phyloP scores from a whole-genome alignment of 2,888 invertebrate genomes.

The Atethmia centrago region DNA sequence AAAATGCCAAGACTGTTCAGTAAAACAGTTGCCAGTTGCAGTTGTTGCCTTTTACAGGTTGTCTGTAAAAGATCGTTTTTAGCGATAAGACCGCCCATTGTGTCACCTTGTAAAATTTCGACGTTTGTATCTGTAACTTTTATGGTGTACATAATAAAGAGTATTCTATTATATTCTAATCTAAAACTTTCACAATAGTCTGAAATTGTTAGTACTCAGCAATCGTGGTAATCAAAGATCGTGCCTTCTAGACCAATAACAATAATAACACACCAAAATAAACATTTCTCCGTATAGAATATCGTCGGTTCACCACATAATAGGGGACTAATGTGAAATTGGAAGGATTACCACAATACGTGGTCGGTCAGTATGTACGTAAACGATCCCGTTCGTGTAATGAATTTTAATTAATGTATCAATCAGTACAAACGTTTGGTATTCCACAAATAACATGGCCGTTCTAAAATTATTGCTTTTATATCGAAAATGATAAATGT shows the following conservation, averaged over 20 bases:
- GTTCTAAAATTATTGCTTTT: constrained; percentile 40
- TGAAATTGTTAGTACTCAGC: not conserved
- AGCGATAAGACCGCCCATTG: too few relatives aligned
- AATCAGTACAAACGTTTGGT: constrained; percentile 47
- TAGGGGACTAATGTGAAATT: constrained; percentile 59
- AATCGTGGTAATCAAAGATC: not conserved
- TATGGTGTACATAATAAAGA: too few relatives aligned
- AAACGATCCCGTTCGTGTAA: constrained; percentile 50
- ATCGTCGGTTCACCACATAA: constrained; percentile 40
- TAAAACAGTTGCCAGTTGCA: too few relatives aligned
- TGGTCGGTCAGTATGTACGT: constrained; percentile 33
- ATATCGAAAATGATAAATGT: constrained; percentile 5
- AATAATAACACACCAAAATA: constrained; percentile 15
- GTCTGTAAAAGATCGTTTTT: too few relatives aligned
- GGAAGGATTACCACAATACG: constrained; percentile 56
- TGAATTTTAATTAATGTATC: constrained; percentile 67
- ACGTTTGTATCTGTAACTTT: too few relatives aligned
- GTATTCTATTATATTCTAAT: too few relatives aligned
- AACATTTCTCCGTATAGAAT: constrained; percentile 18
- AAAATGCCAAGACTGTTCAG: too few relatives aligned
- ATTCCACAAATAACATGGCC: constrained; percentile 39
- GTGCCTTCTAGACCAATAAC: not conserved
- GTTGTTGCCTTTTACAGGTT: too few relatives aligned
- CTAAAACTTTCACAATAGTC: not conserved
- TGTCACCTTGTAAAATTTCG: too few relatives aligned